Evolutionary conservation across 2,113 vertebrate species (phyloP).

Genomic region (Polyodon spathula): DNA sequence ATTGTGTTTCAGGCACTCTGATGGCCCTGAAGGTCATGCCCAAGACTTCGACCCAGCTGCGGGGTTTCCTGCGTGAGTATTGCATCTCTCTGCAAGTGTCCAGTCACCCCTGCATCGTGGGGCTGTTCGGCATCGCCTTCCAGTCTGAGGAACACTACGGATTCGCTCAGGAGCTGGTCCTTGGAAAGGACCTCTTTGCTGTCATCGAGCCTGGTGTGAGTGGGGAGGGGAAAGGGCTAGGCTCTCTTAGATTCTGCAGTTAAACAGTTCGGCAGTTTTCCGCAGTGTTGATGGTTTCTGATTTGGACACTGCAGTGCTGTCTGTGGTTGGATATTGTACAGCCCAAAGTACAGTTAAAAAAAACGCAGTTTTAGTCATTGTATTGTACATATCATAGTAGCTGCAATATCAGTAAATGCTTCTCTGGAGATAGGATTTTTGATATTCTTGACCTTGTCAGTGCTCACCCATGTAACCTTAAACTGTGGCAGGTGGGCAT

Average conservation of each 20-base stretch:
- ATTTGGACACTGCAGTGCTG: too few species aligned
- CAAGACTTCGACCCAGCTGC: slow-evolving; percentile 76
- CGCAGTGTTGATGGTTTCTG: too few species aligned
- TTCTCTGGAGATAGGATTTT: too few species aligned
- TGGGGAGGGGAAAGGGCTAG: neutral
- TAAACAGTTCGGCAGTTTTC: too few species aligned
- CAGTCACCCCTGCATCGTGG: slow-evolving; percentile 71
- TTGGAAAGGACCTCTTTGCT: slow-evolving; percentile 77
- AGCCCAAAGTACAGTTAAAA: too few species aligned
- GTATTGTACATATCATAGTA: too few species aligned
- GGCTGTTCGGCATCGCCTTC: slow-evolving; percentile 80
- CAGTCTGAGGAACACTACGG: slow-evolving; percentile 78
- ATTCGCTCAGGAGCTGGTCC: slow-evolving; percentile 77
- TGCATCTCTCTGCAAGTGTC: slow-evolving; percentile 81
- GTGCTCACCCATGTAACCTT: neutral
- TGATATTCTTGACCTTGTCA: too few species aligned
- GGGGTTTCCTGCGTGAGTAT: slow-evolving; percentile 83
- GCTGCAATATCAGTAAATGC: too few species aligned
- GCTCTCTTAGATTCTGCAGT: too few species aligned
- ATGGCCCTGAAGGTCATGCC: slow-evolving; percentile 89
- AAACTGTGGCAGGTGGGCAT: slow-evolving; percentile 69
- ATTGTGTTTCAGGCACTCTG: slow-evolving; percentile 73
- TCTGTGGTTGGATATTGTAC: too few species aligned
- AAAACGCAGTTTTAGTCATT: too few species aligned
- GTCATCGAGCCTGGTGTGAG: slow-evolving; percentile 83